Evolutionary conservation across 2,888 invertebrate species (phyloP), one percentile per base, ranked within the genome.

Genomic region (Andrena haemorrhoa): DNA sequence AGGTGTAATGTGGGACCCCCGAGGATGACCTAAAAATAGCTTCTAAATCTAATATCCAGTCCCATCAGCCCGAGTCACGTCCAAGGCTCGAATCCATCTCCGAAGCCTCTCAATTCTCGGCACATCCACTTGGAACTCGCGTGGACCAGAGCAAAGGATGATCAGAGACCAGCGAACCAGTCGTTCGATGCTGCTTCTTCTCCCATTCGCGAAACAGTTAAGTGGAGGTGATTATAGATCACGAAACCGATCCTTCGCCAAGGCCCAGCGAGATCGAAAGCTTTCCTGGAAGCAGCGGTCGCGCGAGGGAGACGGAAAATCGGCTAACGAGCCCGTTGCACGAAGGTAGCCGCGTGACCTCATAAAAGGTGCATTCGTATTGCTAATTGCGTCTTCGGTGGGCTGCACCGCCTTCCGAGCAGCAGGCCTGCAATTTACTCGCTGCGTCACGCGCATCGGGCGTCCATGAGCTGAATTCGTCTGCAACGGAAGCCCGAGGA

Each of bases 391-490:
- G 81, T 82, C 89, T 90, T 81, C 89, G 88, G 86, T 87, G 89
- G 80, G 85, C 79, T 85, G 84, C 84, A 84, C 86, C 86, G 89
- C 90, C 89, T 91, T 90, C 88, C 88, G 75, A 86, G 89, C 90
- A 90, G 90, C 90, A 88, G 87, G 82, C 84, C 66, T 49, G 88
- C 85, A 87, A 91, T 91, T 90, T 89, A 84, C 70, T 72, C 78
- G 82, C 79, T 85, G 91, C 89, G 90, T 91, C 90, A 91, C 86
- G 84, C 90, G 83, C 84, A 61, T 82, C 74, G 79, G 53, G 31
- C 77, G 92, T 90, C 92, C 92, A 84, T 92, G 92, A 91, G 88
- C 92, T 91, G 90, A 89, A 90, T 92, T 87, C 84, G 85, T 86
- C 75, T 82, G 77, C 82, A 84, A 85, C 86, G 89, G 87, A 88